Base-by-base conservation (phyloP, 1,140 invertebrate genomes). In the Micrasema longulum region DNA sequence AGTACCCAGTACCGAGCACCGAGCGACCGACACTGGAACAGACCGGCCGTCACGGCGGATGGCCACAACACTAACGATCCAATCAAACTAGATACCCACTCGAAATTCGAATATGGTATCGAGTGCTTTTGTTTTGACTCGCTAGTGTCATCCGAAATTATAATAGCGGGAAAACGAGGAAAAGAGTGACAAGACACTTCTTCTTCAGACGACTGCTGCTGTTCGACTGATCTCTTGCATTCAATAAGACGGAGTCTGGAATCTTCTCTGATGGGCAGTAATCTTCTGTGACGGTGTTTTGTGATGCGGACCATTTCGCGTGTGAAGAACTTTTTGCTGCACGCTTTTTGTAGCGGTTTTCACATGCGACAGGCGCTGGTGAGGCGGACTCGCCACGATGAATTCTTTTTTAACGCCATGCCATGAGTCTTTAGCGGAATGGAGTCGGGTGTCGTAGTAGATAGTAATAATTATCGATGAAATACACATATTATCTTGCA, bases 1-100 rank as follows among this genome's bases (percentile, higher is more conserved):
- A 31, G 36, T 38, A n/a, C 18, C 16, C 20, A 20, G 12, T 14
- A 20, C 14, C 2, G 50, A 31, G 14, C 20, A 53, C 50, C n/a
- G n/a, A 31, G 14, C 23, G 20, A 12, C 26, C 2, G n/a, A n/a
- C n/a, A n/a, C n/a, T n/a, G n/a, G n/a, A n/a, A n/a, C n/a, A n/a
- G n/a, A n/a, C n/a, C n/a, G n/a, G n/a, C 62, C 45, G 64, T 67
- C 64, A 67, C 64, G 64, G 12, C 23, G 47, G 64, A 26, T 36
- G 47, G 47, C 11, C 47, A 20, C 64, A 64, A 45, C 41, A 45
- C 60, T 47, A 48, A 12, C 26, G 57, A 7, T 43, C 55, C n/a
- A 57, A 57, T 57, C n/a, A n/a, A n/a, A n/a, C n/a, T 36, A 57
- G 26, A 36, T 7, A 36, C 35, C 12, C 18, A 9, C 55, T 38